Percentiles rank a stretch among this genome's conserved stretches.
phyloP scores from a whole-genome alignment of 2,888 invertebrate genomes.

The Coenonympha arcania region DNA sequence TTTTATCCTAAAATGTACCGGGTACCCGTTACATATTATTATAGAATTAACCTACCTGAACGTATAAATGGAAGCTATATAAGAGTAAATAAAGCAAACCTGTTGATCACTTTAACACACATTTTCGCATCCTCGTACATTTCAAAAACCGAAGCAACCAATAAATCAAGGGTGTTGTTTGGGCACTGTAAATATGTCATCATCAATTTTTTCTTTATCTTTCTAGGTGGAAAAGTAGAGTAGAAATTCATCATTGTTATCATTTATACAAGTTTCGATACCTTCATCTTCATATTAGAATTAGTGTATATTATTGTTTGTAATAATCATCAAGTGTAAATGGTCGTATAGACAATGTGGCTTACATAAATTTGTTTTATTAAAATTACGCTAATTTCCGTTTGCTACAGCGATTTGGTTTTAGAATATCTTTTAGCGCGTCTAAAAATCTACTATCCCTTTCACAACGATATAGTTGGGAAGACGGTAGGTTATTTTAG shows the following conservation, averaged over 20 bases:
- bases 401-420: not conserved
- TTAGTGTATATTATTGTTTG: not conserved
- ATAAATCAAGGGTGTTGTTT: conserved; percentile 16
- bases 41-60: too few relatives aligned
- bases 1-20: too few relatives aligned
- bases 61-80: too few relatives aligned
- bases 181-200: conserved; percentile 21
- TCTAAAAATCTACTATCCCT: too few relatives aligned
- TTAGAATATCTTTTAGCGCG: not conserved
- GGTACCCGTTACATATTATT: too few relatives aligned
- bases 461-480: too few relatives aligned
- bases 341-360: not conserved
- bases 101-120: too few relatives aligned
- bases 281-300: not conserved
- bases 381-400: not conserved
- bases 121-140: too few relatives aligned
- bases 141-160: too few relatives aligned
- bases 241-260: not conserved
- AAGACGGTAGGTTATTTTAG: too few relatives aligned
- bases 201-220: conserved; percentile 1
- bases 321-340: not conserved
- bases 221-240: conserved; percentile 7
- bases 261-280: not conserved
- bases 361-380: not conserved
- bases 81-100: too few relatives aligned